Conservation (phyloP, 2,113 vertebrate genomes). For the Octodon degus region DNA sequence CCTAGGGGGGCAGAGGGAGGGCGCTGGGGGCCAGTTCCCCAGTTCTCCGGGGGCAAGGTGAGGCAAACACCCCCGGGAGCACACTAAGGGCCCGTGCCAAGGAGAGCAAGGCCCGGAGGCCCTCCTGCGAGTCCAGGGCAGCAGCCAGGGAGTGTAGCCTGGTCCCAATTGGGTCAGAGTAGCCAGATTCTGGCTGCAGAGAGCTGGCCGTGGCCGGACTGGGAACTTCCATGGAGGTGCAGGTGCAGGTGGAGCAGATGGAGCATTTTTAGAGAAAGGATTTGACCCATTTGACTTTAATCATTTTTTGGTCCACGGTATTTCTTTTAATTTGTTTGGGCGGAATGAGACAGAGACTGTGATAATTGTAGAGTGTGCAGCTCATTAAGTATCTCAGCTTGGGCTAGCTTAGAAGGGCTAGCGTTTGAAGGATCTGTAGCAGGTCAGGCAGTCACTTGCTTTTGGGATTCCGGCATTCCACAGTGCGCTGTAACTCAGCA, state of each 20-base stretch:
- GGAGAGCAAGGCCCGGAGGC: not conserved
- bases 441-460: not conserved
- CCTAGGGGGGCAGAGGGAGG: fast-evolving
- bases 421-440: not conserved
- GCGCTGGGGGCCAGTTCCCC: not conserved
- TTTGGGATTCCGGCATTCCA: not conserved
- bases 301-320: not conserved
- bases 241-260: not conserved
- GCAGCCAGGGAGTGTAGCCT: not conserved
- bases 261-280: constrained; percentile 26
- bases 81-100: not conserved
- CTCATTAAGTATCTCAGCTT: not conserved
- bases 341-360: not conserved
- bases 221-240: not conserved
- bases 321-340: constrained; percentile 26
- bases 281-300: not conserved
- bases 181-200: fast-evolving
- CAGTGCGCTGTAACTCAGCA: not conserved
- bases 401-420: not conserved
- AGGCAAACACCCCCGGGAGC: too few relatives aligned
- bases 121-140: not conserved
- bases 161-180: not conserved
- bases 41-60: fast-evolving
- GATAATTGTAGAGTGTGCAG: not conserved
- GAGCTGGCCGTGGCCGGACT: not conserved